Evolutionary conservation across 2,888 invertebrate species (phyloP), one percentile per base, ranked within the genome.

Genomic region (Steinernema hermaphroditum): DNA sequence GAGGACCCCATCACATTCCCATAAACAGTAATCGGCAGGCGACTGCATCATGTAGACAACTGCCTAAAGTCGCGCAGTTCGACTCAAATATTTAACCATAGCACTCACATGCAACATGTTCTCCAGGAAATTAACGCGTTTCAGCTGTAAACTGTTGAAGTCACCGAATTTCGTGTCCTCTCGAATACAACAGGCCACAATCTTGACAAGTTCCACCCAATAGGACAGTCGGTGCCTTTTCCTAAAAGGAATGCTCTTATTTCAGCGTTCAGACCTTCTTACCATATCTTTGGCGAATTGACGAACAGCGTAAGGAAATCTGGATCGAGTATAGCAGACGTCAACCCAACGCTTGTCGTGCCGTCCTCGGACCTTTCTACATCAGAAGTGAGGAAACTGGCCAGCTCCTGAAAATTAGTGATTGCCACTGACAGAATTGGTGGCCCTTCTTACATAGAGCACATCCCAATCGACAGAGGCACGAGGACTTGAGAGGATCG

Each of bases 311-410:
- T 74, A 2, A 78, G 50, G 14, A 78, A 46, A 22, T 68, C 34
- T 22, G 78, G 78, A 29, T 78, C 78, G n/a, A 76, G 57, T 27
- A 78, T 69, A 16, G 72, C 70, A 0, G 75, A 62, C 6, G 32
- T 62, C 62, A 29, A 62, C 9, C 27, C 62, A 16, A 29, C 62
- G 12, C 16, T 4, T 12, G 32, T 27, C 22, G 22, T 32, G 2
- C 62, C 62, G 16, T 32, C 62, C 2, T 32, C 34, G 9, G 62
- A n/a, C 16, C 12, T 22, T 14, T 14, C 16, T 14, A 62, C 1
- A 62, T 62, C 62, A 16, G 62, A 62, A 14, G 32, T 19, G 16
- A 34, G 16, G 27, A 8, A 32, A 6, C 32, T 37, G 37, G 37
- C 37, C 37, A 37, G 37, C 37, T 37, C 37, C 37, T 37, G 37